A percentile compares a stretch with the other conserved stretches of the same genome.
These are phyloP conservation scores for Sebastes nivosus DNA, from an alignment of 2,797 vertebrate genomes.

Conservation along the genomic window DNA sequence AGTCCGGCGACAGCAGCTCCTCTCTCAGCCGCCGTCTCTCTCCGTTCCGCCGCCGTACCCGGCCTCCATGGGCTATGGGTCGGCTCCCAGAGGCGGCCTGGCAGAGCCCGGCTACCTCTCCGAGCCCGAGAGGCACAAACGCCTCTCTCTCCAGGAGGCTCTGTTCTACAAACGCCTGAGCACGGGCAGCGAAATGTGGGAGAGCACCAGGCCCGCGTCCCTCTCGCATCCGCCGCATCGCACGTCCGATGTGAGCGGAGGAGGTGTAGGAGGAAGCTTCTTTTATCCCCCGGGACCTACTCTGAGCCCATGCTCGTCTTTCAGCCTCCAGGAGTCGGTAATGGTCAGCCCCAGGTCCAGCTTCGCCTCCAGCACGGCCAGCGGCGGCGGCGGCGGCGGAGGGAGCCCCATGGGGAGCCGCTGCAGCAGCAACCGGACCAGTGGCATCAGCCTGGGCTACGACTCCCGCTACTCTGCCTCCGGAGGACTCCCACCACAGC, in stretches of 20 bases:
- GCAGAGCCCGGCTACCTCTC: slow-evolving; percentile 76
- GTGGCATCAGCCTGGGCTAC: slow-evolving; percentile 91
- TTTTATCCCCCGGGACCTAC: slow-evolving; percentile 78
- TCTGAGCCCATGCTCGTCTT: slow-evolving; percentile 85
- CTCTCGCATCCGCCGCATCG: slow-evolving; percentile 81
- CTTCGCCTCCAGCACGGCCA: slow-evolving; percentile 89
- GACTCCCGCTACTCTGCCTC: slow-evolving; percentile 83
- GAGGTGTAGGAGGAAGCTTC: slow-evolving; percentile 68
- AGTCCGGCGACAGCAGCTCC: slow-evolving; percentile 81
- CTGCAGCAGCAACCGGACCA: slow-evolving; percentile 91
- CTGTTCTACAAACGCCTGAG: slow-evolving; percentile 86
- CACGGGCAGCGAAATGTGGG: slow-evolving; percentile 83
- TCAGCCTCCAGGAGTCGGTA: slow-evolving; percentile 86
- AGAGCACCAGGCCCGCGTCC: slow-evolving; percentile 76
- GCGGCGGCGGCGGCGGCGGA: slow-evolving; percentile 80
- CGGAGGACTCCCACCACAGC: slow-evolving; percentile 75
- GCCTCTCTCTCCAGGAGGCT: slow-evolving; percentile 87
- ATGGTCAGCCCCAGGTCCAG: slow-evolving; percentile 88
- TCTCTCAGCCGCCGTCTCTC: slow-evolving; percentile 78
- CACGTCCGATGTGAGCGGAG: slow-evolving; percentile 64
- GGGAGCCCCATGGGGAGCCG: slow-evolving; percentile 86
- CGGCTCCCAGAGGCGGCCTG: slow-evolving; percentile 59
- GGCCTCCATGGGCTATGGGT: slow-evolving; percentile 57
- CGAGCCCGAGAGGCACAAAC: slow-evolving; percentile 83
- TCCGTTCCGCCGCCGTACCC: slow-evolving; percentile 73